phyloP scores from a whole-genome alignment of 2,888 invertebrate genomes.

The Tetragonula carbonaria region DNA sequence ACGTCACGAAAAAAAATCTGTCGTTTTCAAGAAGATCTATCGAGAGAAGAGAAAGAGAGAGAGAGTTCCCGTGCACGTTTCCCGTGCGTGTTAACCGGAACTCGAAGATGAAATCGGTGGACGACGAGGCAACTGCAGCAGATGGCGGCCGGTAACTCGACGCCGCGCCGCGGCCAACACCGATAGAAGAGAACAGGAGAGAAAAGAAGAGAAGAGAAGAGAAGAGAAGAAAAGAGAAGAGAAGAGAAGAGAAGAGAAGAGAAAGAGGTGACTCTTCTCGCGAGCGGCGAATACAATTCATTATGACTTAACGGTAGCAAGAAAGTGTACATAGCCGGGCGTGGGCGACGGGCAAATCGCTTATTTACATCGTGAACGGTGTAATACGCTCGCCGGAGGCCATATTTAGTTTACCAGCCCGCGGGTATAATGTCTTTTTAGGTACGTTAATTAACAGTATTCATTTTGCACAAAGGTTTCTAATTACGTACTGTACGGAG shows the following conservation, averaged over 20 bases:
- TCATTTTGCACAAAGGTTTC: slow-evolving; percentile 87
- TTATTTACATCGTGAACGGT: slow-evolving; percentile 77
- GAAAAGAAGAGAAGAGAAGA: too few species aligned
- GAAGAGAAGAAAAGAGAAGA: too few species aligned
- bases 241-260: not conserved
- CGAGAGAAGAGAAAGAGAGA: too few species aligned
- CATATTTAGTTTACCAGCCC: slow-evolving; percentile 77
- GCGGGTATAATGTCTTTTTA: slow-evolving; percentile 85
- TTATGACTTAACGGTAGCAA: slow-evolving; percentile 68
- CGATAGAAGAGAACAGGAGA: not conserved
- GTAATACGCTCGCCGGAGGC: slow-evolving; percentile 76
- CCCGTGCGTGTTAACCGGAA: not conserved
- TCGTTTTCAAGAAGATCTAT: too few species aligned
- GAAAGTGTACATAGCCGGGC: slow-evolving; percentile 45
- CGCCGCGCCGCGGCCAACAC: not conserved
- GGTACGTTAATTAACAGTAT: slow-evolving; percentile 87
- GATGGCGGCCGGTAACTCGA: not conserved
- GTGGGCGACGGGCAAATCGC: slow-evolving; percentile 72
- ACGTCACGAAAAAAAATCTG: too few species aligned
- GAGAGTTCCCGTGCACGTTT: too few species aligned
- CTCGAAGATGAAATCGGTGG: not conserved
- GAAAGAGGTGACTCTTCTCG: slow-evolving; percentile 44
- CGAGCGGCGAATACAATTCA: slow-evolving; percentile 67
- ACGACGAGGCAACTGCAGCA: not conserved
- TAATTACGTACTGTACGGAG: slow-evolving; percentile 84